Evolutionary conservation across 1,140 invertebrate genomes (phyloP), one percentile per base, ranked within the genome.

Genomic region (Palaemon carinicauda): DNA sequence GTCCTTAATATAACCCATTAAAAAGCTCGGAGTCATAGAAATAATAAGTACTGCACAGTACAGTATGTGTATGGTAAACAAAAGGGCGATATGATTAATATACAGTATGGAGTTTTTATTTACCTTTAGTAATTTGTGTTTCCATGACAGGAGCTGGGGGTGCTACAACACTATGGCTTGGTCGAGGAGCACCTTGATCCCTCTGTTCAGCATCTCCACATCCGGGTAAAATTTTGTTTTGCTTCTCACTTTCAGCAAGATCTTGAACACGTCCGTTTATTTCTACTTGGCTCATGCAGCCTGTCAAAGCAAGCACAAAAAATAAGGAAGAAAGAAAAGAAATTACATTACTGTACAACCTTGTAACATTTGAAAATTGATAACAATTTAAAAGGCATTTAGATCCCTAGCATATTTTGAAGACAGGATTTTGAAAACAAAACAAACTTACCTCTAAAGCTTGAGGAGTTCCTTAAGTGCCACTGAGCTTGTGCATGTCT

Each of bases 391-490:
- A n/a, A n/a, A n/a, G n/a, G 1, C 56, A 73, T 82, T 12, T 19
- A 50, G 19, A 60, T 71, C 24, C 2, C 53, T 54, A 31, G 3
- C 69, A 82, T 5, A 10, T 1, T n/a, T 31, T 9, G 5, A 9
- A 15, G 15, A 56, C 15, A 21, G 3, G 1, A 17, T 73, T 56
- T 19, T 51, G 19, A 29, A 80, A 5, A 19, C 12, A 31, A 54
- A 5, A 33, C 3, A 73, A 53, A 0, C 41, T 71, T 96, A 97
- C 97, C 98, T 93, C 95, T 96, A 91, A 99, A 98, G 91, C 97
- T 99, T 50, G 96, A 97, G 51, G 96, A 93, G 91, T 98, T 98
- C 81, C 97, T 93, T 12, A 99, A 93, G 91, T 99, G 98, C 95
- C 97, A 99, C 91, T 97, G 96, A 80, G 94, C 95, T 90, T 97